Conservation (phyloP, 2,113 vertebrate genomes). For the Lagopus leucura region DNA sequence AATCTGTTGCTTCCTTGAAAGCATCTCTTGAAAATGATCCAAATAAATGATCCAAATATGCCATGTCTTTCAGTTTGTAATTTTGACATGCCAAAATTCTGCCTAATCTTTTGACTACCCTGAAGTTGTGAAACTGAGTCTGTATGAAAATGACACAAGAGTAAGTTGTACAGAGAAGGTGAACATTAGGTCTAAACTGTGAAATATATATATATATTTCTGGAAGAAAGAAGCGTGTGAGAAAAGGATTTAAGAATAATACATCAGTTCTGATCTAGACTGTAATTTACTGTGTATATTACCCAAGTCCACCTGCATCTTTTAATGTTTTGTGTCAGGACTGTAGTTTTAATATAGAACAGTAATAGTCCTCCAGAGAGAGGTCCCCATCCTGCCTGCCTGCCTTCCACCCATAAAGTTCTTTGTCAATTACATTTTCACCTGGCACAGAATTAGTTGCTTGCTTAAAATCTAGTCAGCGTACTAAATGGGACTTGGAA, state of each 20-base stretch:
- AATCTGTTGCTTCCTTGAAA: not conserved
- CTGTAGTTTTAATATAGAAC: not conserved
- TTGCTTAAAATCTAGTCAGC: not conserved
- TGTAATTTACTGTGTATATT: not conserved
- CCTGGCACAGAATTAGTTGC: not conserved
- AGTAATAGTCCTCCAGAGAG: not conserved
- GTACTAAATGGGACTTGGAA: not conserved
- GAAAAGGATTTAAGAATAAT: not conserved
- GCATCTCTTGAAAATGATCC: not conserved
- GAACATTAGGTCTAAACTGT: not conserved
- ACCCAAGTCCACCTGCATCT: not conserved
- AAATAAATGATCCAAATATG: not conserved
- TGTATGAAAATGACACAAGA: not conserved
- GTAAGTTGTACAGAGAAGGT: not conserved
- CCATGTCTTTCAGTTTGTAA: not conserved
- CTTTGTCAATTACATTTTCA: not conserved
- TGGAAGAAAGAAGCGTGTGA: not conserved
- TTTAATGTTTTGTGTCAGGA: not conserved
- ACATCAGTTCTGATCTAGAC: not conserved
- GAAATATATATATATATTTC: not conserved
- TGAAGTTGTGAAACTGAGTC: not conserved
- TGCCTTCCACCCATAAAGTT: not conserved
- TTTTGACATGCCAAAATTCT: not conserved
- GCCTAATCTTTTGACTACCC: not conserved
- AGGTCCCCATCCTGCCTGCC: not conserved